Evolutionary conservation across 2,888 invertebrate species (phyloP).

Genomic region (Lissocephala sabroskyi): DNA sequence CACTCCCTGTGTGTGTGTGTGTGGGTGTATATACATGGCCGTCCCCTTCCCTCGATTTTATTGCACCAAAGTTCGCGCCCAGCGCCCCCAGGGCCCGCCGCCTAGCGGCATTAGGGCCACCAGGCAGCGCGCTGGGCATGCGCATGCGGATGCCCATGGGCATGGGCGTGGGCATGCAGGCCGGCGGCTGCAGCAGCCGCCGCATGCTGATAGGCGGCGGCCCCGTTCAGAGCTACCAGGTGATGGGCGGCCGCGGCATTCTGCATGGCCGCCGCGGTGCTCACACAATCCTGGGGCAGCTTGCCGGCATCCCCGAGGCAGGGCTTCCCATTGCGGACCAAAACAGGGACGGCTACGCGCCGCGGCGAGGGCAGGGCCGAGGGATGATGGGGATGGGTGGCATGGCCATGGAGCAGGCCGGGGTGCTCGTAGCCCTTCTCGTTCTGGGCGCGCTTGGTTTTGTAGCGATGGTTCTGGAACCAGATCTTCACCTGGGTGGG

Average conservation of each 20-base stretch:
- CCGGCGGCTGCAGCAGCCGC: constrained; percentile 67
- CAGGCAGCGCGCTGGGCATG: constrained; percentile 63
- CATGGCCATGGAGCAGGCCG: constrained; percentile 61
- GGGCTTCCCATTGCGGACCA: constrained; percentile 95
- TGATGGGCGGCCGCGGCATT: constrained; percentile 67
- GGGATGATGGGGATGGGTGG: constrained; percentile 64
- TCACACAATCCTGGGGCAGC: constrained; percentile 73
- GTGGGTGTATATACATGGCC: too few species aligned
- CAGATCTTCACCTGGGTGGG: constrained; percentile 99
- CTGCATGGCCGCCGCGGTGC: constrained; percentile 72
- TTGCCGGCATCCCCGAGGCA: constrained; percentile 78
- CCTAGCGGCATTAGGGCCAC: constrained; percentile 72
- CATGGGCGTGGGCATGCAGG: constrained; percentile 70
- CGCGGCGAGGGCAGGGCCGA: constrained; percentile 86
- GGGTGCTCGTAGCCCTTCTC: constrained; percentile 86
- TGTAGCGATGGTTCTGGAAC: constrained; percentile 99
- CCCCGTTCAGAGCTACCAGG: constrained; percentile 48
- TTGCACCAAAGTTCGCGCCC: constrained; percentile 49
- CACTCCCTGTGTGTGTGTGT: too few species aligned
- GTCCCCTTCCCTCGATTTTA: constrained; percentile 21
- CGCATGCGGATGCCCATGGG: constrained; percentile 48
- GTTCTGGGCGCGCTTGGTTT: constrained; percentile 97
- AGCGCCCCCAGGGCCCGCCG: constrained; percentile 3
- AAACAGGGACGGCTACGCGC: constrained; percentile 93
- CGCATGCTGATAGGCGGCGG: constrained; percentile 71